Evolutionary conservation across 2,888 invertebrate species (phyloP).

Genomic region (Trichogramma evanescens): DNA sequence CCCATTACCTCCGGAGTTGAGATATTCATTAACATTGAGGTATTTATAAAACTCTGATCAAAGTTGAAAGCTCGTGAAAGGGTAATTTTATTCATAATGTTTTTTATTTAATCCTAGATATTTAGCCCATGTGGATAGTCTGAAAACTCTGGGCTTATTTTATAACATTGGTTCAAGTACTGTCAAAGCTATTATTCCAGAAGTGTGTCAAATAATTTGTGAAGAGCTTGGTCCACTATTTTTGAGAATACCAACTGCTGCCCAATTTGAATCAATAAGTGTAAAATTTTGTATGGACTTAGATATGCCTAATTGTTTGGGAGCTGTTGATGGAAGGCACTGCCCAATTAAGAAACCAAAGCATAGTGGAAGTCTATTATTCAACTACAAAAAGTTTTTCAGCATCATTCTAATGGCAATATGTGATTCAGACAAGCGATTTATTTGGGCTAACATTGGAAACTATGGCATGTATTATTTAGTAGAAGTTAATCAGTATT

Average conservation of each 20-base stretch:
- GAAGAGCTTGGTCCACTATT: not conserved
- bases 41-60: not conserved
- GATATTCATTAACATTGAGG: not conserved
- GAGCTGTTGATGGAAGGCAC: not conserved
- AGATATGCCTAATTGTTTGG: not conserved
- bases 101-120: not conserved
- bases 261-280: not conserved
- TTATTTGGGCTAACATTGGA: constrained; percentile 1
- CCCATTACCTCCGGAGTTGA: not conserved
- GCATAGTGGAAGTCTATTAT: not conserved
- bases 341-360: not conserved
- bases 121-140: too few relatives aligned
- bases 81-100: too few relatives aligned
- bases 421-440: not conserved
- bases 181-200: not conserved
- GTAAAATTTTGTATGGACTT: not conserved
- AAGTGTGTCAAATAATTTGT: not conserved
- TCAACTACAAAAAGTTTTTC: constrained; percentile 1
- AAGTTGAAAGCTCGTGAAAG: too few relatives aligned
- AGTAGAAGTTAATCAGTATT: not conserved
- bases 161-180: not conserved
- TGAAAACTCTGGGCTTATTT: not conserved
- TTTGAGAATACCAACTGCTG: not conserved
- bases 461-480: not conserved
- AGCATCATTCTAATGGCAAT: not conserved